Conservation (phyloP, 1,140 invertebrate species). For the Heliconius melpomene region DNA sequence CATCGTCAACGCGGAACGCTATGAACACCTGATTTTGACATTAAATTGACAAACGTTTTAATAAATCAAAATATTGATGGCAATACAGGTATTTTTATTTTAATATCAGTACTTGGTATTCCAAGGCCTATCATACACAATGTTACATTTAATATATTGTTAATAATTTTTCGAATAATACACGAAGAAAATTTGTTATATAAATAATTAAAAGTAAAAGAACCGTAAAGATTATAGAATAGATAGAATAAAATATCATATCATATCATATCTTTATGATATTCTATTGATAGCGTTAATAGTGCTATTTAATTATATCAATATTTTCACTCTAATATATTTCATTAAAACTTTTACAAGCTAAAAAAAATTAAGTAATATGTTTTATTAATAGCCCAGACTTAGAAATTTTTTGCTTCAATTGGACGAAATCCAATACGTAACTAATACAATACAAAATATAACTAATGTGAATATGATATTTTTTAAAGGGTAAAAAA, state of each 20-base stretch:
- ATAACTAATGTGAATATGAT: neutral
- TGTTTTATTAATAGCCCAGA: neutral
- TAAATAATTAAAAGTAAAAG: neutral
- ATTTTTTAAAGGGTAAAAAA: too few relatives aligned
- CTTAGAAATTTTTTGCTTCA: neutral
- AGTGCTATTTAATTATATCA: too few relatives aligned
- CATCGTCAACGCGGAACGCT: conserved; percentile 8
- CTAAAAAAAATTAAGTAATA: too few relatives aligned
- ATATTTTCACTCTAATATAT: too few relatives aligned
- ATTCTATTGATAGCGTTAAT: neutral
- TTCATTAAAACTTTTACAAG: too few relatives aligned
- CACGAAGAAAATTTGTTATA: neutral
- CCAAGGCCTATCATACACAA: neutral
- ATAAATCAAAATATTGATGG: neutral
- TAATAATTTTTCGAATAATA: too few relatives aligned
- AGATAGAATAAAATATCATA: too few relatives aligned
- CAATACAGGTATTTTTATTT: neutral
- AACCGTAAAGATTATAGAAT: conserved; percentile 1
- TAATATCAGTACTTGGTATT: neutral
- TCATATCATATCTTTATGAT: neutral
- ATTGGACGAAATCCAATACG: too few relatives aligned
- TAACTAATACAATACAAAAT: too few relatives aligned
- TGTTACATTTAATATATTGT: neutral
- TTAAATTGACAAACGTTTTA: conserved; percentile 8
- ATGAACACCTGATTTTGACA: conserved; percentile 21